Evolutionary conservation across 2,888 invertebrate species (phyloP).

Genomic region (Molorchus minor): DNA sequence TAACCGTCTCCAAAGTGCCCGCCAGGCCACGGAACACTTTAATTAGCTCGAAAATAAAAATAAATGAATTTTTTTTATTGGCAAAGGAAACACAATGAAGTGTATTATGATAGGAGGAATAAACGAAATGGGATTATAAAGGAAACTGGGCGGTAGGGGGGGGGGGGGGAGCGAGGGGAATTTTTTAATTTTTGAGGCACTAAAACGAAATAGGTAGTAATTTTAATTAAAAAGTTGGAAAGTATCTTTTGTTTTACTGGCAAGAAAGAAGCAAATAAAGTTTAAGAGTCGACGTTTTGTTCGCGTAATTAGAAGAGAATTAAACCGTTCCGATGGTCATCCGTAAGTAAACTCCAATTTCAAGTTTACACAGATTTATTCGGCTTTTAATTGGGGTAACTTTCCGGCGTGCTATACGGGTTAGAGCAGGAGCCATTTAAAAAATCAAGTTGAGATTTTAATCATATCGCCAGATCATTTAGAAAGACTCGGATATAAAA

Average conservation of each 20-base stretch:
- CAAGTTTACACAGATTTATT: constrained; percentile 38
- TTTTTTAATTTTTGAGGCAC: constrained; percentile 61
- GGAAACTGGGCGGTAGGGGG: too few relatives aligned
- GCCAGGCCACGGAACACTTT: constrained; percentile 46
- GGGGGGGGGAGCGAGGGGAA: constrained; percentile 49
- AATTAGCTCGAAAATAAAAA: constrained; percentile 44
- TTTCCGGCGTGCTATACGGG: too few relatives aligned
- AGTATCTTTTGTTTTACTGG: constrained; percentile 62
- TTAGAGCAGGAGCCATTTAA: too few relatives aligned
- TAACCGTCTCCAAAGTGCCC: constrained; percentile 37
- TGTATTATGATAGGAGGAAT: constrained; percentile 53
- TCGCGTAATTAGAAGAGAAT: constrained; percentile 62
- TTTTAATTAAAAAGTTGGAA: constrained; percentile 63
- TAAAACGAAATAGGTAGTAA: constrained; percentile 62
- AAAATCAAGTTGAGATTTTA: too few relatives aligned
- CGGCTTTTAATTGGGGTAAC: constrained; percentile 24
- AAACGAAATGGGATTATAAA: constrained; percentile 52
- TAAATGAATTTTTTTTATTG: constrained; percentile 51
- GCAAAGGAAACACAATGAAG: constrained; percentile 53
- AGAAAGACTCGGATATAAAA: too few relatives aligned
- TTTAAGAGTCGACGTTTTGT: constrained; percentile 59
- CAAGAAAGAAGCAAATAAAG: constrained; percentile 60
- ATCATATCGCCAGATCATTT: too few relatives aligned
- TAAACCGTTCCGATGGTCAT: constrained; percentile 58
- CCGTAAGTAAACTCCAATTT: constrained; percentile 53